Base-by-base conservation (phyloP, 1,140 invertebrate species). In the Ips nitidus region DNA sequence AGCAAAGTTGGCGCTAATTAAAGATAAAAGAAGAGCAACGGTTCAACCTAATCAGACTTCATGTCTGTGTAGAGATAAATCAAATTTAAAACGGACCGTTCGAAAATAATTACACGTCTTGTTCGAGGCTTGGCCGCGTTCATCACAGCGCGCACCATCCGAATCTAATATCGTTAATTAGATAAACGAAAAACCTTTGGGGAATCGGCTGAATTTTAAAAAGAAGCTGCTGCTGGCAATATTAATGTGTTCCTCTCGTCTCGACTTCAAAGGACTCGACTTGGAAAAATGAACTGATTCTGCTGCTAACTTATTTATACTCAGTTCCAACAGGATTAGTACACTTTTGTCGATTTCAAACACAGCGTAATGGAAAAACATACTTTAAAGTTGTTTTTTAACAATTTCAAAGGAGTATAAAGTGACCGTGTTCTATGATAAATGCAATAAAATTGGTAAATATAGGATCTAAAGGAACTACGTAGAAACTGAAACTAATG, bases 111-210 rank as follows among this genome's bases (percentile, higher is more conserved):
- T 79, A 78, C 77, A 77, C 70, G 77, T 79, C 78, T 79, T 75
- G 78, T 77, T 75, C 77, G 63, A 74, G 73, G 73, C 74, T 75
- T 73, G 71, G 72, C 70, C 72, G 74, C 75, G 75, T 79, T 78
- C 77, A 79, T 79, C 78, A 74, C 71, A 64, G 68, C 52, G 70
- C 64, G 72, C 73, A 78, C 76, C 76, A 78, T 78, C 76, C 77
- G 73, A 79, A 78, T 78, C 76, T 78, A 78, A 79, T 78, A 79
- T 79, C 76, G 74, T 79, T 79, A 79, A 79, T 79, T 79, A 79
- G 77, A 78, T 78, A 78, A 79, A 72, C 70, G 74, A 77, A 77
- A 76, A 76, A 73, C 74, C 71, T 75, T 73, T 69, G 66, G 73
- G 70, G 72, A 77, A 74, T 73, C 72, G 70, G 65, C 53, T 57